phyloP scores from a whole-genome alignment of 2,797 vertebrate genomes.

The Taenioides sp. region DNA sequence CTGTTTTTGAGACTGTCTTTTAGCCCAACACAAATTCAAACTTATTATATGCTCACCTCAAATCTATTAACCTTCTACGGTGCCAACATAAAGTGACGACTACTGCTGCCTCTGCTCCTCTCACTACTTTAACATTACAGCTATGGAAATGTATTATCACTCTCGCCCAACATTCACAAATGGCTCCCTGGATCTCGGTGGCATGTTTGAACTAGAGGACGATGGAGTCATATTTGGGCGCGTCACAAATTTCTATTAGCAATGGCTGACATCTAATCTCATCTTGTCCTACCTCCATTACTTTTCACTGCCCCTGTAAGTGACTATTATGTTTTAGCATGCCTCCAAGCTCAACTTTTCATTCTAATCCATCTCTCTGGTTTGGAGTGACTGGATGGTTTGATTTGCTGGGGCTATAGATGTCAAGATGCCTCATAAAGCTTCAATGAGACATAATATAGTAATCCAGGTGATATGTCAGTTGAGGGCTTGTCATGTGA shows the following conservation, averaged over 20 bases:
- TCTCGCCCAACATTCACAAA: conserved; percentile 41
- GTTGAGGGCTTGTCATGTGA: conserved; percentile 38
- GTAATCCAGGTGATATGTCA: conserved; percentile 18
- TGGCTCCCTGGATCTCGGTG: conserved; percentile 28
- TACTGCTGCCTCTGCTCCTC: conserved; percentile 28
- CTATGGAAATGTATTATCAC: conserved; percentile 38
- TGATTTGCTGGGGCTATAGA: conserved; percentile 43
- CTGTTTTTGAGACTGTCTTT: conserved; percentile 18
- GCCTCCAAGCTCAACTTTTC: conserved; percentile 29
- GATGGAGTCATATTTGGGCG: conserved; percentile 53
- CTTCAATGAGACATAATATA: conserved; percentile 41
- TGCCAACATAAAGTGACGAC: conserved; percentile 35
- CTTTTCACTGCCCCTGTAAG: conserved; percentile 66
- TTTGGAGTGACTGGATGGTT: conserved; percentile 43
- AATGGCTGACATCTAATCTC: conserved; percentile 63
- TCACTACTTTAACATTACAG: conserved; percentile 32
- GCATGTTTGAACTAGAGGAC: conserved; percentile 56
- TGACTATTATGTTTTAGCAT: conserved; percentile 65
- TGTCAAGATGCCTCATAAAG: conserved; percentile 57
- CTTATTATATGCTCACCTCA: conserved; percentile 26
- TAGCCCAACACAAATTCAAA: conserved; percentile 38
- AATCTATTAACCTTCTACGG: conserved; percentile 19
- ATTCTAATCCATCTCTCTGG: conserved; percentile 39
- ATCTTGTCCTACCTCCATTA: conserved; percentile 55
- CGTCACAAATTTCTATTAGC: conserved; percentile 61